phyloP scores from a whole-genome alignment of 2,888 invertebrate genomes.

The Protonemura montana region DNA sequence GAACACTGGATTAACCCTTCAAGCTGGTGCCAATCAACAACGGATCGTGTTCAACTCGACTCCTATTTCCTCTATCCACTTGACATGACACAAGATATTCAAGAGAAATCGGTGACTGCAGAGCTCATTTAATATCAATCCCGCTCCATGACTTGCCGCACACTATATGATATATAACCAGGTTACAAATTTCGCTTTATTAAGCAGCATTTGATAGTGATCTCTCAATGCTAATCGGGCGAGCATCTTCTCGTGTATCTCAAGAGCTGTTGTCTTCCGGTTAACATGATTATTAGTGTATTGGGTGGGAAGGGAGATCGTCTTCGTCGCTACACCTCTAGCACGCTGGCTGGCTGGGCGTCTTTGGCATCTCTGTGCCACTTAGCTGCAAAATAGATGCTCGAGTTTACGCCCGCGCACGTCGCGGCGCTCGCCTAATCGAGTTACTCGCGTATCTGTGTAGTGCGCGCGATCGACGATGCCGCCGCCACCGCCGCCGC shows the following conservation, averaged over 20 bases:
- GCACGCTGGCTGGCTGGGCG: not conserved
- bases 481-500: too few species aligned
- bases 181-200: not conserved
- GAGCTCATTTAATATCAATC: not conserved
- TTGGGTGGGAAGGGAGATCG: not conserved
- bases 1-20: not conserved
- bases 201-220: not conserved
- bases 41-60: not conserved
- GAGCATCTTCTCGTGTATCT: not conserved
- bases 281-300: not conserved
- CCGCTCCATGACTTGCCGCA: not conserved
- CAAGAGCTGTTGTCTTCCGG: not conserved
- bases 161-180: not conserved
- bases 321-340: not conserved
- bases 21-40: not conserved
- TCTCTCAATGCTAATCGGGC: not conserved
- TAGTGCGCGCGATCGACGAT: not conserved
- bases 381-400: not conserved
- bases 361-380: not conserved
- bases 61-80: not conserved
- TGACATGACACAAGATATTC: not conserved
- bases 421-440: not conserved
- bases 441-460: not conserved
- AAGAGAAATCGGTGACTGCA: not conserved
- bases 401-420: not conserved